phyloP scores from a whole-genome alignment of 2,113 vertebrate genomes.

The Archilochus colubris region DNA sequence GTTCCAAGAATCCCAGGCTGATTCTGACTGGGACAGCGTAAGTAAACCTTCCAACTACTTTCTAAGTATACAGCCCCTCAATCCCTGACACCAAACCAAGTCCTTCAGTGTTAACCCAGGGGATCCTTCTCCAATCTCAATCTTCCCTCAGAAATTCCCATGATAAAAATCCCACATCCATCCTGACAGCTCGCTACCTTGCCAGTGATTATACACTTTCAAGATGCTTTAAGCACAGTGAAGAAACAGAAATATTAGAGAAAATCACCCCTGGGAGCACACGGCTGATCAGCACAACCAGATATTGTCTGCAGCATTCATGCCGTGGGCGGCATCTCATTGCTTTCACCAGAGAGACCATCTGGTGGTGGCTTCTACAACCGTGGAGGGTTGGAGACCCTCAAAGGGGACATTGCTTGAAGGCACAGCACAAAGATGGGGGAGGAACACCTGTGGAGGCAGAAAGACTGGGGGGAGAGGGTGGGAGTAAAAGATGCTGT shows the following conservation, averaged over 20 bases:
- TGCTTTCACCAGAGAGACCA: neutral
- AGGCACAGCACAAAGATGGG: neutral
- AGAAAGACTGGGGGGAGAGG: neutral
- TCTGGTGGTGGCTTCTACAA: neutral
- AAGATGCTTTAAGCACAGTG: neutral
- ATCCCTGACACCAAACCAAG: neutral
- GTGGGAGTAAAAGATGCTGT: neutral
- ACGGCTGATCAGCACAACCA: neutral
- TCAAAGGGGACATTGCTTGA: neutral
- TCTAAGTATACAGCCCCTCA: accelerated
- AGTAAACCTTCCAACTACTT: neutral
- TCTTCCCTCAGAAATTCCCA: neutral
- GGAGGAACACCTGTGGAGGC: accelerated
- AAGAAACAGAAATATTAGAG: neutral
- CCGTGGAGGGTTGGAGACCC: neutral
- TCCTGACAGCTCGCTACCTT: neutral
- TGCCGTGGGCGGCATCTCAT: neutral
- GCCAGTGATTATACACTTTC: neutral
- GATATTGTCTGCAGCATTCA: neutral
- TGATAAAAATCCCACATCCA: neutral
- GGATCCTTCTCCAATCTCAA: neutral
- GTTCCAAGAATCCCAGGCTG: no score
- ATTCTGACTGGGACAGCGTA: neutral
- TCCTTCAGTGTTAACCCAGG: neutral
- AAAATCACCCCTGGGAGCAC: neutral